A percentile compares a stretch with the other conserved stretches of the same genome.
These are phyloP conservation scores for Circaetus gallicus DNA, from an alignment of 2,113 vertebrate species.

Conservation along the genomic window DNA sequence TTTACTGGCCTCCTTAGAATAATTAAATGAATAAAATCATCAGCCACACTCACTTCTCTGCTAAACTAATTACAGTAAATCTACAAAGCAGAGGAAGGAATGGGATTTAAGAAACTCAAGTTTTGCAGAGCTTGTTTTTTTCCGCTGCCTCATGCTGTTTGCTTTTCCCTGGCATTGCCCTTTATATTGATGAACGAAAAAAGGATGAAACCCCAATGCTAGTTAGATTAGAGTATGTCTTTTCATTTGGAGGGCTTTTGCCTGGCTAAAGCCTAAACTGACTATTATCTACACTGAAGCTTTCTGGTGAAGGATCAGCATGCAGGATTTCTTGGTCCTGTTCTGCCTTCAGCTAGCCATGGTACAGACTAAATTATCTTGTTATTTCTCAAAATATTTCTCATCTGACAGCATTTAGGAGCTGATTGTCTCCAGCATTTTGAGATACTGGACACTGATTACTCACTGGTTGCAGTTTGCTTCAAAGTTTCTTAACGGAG, in stretches of 20 bases:
- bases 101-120: neutral
- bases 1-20: neutral
- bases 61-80: neutral
- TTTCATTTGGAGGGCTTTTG: neutral
- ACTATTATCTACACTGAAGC: neutral
- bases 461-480: neutral
- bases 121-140: neutral
- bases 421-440: neutral
- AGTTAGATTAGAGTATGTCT: neutral
- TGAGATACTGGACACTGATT: neutral
- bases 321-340: neutral
- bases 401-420: neutral
- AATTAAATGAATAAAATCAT: neutral
- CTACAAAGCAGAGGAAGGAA: neutral
- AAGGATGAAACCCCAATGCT: neutral
- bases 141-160: rapidly evolving
- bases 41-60: neutral
- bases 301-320: neutral
- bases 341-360: neutral
- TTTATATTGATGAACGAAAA: neutral
- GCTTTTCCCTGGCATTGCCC: neutral
- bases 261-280: neutral
- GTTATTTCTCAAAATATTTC: neutral
- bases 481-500: neutral
- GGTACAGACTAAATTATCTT: neutral